phyloP scores from a whole-genome alignment of 2,113 vertebrate genomes.

The Serinus canaria region DNA sequence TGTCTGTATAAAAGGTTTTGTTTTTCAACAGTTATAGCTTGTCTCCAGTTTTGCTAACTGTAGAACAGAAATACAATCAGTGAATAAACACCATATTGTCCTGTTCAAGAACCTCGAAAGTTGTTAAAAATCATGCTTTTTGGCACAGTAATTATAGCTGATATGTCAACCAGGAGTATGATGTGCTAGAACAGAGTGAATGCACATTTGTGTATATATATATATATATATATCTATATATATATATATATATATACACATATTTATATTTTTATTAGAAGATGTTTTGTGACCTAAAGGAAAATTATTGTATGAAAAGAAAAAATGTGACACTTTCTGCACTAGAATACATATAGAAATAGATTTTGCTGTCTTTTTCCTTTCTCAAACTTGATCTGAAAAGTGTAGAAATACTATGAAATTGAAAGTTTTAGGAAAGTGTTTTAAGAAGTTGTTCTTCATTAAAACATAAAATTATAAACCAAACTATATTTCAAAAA shows the following conservation, averaged over 20 bases:
- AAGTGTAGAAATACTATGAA: not conserved
- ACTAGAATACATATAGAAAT: not conserved
- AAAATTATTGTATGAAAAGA: not conserved
- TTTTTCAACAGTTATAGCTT: not conserved
- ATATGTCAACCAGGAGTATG: not conserved
- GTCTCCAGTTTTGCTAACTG: not conserved
- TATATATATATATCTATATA: too few species aligned
- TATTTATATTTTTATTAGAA: not conserved
- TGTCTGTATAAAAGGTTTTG: not conserved
- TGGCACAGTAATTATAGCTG: not conserved
- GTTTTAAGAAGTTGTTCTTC: not conserved
- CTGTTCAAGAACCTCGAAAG: not conserved
- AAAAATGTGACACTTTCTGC: not conserved
- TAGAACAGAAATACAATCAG: not conserved
- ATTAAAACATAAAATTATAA: not conserved
- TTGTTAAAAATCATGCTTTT: not conserved
- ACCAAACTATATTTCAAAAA: not conserved
- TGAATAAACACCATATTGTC: not conserved
- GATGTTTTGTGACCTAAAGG: not conserved
- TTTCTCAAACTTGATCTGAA: not conserved
- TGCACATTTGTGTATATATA: fast-evolving
- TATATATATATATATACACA: too few species aligned
- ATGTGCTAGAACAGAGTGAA: not conserved
- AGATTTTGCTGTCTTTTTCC: not conserved
- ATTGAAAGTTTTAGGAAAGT: not conserved